Conservation (phyloP, 2,113 vertebrate genomes). For the Leptosomus discolor region DNA sequence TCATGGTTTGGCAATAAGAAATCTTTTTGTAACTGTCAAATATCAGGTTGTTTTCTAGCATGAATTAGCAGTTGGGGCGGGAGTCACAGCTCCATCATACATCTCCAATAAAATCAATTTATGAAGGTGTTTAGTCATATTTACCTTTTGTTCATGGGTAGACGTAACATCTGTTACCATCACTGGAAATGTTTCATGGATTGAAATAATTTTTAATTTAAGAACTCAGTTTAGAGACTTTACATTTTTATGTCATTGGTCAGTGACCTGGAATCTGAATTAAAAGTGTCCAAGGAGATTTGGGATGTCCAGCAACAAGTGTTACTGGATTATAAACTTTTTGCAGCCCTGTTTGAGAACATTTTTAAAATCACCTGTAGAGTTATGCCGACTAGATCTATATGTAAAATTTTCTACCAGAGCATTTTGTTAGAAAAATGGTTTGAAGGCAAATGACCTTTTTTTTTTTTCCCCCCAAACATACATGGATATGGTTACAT, state of each 20-base stretch:
- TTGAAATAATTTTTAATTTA: neutral
- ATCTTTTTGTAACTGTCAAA: neutral
- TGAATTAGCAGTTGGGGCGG: neutral
- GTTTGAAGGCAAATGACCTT: neutral
- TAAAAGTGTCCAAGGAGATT: neutral
- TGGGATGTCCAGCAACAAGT: neutral
- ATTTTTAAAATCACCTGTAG: neutral
- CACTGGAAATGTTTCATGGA: neutral
- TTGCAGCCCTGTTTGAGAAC: neutral
- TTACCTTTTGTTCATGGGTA: neutral
- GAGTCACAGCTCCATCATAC: neutral
- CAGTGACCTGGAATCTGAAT: neutral
- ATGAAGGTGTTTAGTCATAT: neutral
- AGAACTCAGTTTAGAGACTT: neutral
- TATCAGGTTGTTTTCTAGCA: neutral
- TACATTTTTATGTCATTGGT: neutral
- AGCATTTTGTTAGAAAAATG: neutral
- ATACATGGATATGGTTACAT: constrained; percentile 3
- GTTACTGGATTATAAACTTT: neutral
- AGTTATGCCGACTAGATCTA: neutral
- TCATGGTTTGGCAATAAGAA: neutral
- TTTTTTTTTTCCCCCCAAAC: neutral
- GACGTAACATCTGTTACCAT: neutral
- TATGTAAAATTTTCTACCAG: neutral
- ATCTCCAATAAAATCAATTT: neutral